Base-by-base conservation (phyloP, 2,797 vertebrate species). In the Diplodus puntazzo region DNA sequence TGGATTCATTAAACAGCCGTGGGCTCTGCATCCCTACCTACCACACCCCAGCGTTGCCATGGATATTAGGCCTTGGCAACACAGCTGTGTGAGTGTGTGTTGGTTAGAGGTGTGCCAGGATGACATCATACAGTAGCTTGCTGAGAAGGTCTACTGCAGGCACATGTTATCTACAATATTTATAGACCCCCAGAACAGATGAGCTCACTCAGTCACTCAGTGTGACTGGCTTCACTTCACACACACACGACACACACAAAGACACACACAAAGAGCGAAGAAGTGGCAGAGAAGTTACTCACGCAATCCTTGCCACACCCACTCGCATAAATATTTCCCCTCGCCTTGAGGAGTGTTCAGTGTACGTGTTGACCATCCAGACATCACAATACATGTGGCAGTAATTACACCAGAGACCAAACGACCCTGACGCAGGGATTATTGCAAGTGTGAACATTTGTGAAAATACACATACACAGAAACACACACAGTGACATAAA, bases 161-260 rank as follows among this genome's bases (percentile, higher is more conserved):
- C 90, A 83, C 89, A 83, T 84, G 89, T 91, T 84, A 94, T 91
- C 90, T 95, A 92, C 92, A 95, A 95, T 95, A 95, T 95, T 95
- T 95, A 95, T 95, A 92, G 92, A 86, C 77, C 82, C 84, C 76
- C 67, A 89, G 85, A 91, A 93, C 92, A 91, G 89, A 94, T 93
- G 92, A 94, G 89, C 92, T 92, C 92, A 93, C 90, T 92, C 91
- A 90, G 87, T 92, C 90, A 90, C 84, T 89, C 81, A 67, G 80
- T 87, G 86, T 84, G 91, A 88, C 90, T 86, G 80, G 69, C 80
- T 82, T 68, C 73, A 85, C 90, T 81, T 84, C 73, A 67, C 67
- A 61, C 74, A 77, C 69, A 69, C 79, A 59, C 71, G 50, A 61
- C 74, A 77, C 69, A 69, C 79, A 59, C 69, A 69, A 58, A 81